phyloP scores from a whole-genome alignment of 2,113 vertebrate species.

The Delphinapterus leucas region DNA sequence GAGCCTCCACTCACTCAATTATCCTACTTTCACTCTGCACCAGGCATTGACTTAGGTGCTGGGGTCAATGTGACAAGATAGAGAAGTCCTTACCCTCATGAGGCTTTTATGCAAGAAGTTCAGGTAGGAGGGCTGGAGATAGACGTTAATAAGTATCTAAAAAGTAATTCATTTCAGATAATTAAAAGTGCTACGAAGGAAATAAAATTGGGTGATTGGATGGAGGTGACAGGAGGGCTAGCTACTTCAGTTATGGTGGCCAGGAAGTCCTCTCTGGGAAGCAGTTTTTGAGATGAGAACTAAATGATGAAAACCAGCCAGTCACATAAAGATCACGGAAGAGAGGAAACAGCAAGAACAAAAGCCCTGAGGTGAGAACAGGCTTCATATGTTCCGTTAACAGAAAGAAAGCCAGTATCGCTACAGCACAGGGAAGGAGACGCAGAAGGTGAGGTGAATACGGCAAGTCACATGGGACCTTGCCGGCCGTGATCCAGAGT shows the following conservation, averaged over 20 bases:
- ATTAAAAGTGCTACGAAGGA: not conserved
- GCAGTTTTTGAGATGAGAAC: not conserved
- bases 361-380: not conserved
- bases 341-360: not conserved
- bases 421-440: not conserved
- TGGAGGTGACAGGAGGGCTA: not conserved
- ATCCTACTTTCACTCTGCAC: not conserved
- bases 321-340: not conserved
- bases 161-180: not conserved
- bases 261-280: not conserved
- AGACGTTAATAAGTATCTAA: not conserved
- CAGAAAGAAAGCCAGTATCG: not conserved
- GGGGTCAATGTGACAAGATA: not conserved
- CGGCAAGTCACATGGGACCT: fast-evolving
- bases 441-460: not conserved
- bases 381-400: fast-evolving
- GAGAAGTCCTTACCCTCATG: not conserved
- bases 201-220: not conserved
- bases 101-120: not conserved
- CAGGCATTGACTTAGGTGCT: not conserved
- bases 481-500: not conserved
- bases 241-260: not conserved
- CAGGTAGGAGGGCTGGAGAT: not conserved
- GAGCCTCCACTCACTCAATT: not conserved
- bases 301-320: not conserved